These are phyloP conservation scores for Oeneis ivallda DNA, from an alignment of 2,888 invertebrate species.

Conservation along the genomic window DNA sequence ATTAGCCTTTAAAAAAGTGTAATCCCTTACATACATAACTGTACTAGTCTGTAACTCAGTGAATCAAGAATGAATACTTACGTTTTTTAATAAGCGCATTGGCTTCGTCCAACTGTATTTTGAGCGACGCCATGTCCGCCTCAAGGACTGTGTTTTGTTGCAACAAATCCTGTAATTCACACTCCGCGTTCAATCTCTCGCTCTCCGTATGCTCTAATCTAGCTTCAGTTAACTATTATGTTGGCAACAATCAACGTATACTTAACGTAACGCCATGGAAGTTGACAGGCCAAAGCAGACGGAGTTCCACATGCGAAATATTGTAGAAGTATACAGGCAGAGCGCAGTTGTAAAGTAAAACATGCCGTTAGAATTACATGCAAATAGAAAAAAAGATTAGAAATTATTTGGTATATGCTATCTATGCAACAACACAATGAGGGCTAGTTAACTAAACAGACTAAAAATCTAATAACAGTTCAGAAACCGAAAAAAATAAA, in stretches of 20 bases:
- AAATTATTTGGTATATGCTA: not conserved
- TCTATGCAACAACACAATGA: not conserved
- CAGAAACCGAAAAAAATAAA: not conserved
- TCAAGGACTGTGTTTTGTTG: conserved; percentile 86
- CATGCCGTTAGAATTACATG: conserved; percentile 68
- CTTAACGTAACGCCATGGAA: conserved; percentile 52
- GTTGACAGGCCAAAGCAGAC: conserved; percentile 43
- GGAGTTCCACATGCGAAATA: conserved; percentile 47
- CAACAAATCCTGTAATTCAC: conserved; percentile 84
- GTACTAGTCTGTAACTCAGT: too few relatives aligned
- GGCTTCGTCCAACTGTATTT: conserved; percentile 69
- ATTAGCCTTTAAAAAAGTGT: not conserved
- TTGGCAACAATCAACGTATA: conserved; percentile 45
- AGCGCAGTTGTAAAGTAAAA: conserved; percentile 62
- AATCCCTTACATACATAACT: not conserved
- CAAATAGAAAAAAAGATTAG: conserved; percentile 27
- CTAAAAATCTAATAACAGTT: not conserved
- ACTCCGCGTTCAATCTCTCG: conserved; percentile 84
- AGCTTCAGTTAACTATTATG: conserved; percentile 81
- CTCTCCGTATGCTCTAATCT: conserved; percentile 83
- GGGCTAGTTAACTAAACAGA: not conserved
- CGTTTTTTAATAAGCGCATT: conserved; percentile 64
- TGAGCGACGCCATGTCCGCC: conserved; percentile 78
- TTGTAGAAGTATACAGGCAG: conserved; percentile 48
- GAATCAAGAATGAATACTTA: conserved; percentile 38